Evolutionary conservation across 92 coral and sea anemone species (phyloP).

Genomic region (Montipora capitata): DNA sequence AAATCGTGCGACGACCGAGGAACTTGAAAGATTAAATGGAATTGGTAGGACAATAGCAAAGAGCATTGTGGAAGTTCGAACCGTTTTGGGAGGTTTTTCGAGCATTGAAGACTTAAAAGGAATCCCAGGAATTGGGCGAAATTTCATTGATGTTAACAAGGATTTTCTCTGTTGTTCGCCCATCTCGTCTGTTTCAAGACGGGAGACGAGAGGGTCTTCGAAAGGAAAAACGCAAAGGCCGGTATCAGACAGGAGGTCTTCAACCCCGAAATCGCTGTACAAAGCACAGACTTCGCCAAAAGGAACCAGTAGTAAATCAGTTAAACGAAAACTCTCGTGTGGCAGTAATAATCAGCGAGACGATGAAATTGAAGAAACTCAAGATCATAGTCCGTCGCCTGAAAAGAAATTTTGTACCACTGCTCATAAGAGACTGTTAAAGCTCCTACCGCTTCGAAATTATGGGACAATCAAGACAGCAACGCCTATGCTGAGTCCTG

Average conservation of each 20-base stretch:
- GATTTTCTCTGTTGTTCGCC: slow-evolving; percentile 83
- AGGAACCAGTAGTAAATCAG: slow-evolving; percentile 22
- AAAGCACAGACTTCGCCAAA: slow-evolving; percentile 28
- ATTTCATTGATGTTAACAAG: slow-evolving; percentile 87
- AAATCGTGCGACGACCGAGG: slow-evolving; percentile 92
- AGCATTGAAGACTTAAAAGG: slow-evolving; percentile 85
- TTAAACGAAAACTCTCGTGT: slow-evolving; percentile 59
- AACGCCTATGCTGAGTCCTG: slow-evolving; percentile 71
- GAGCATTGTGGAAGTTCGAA: slow-evolving; percentile 88
- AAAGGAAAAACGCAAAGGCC: slow-evolving; percentile 53
- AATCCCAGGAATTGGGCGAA: slow-evolving; percentile 91
- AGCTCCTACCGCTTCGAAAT: slow-evolving; percentile 87
- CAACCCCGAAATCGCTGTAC: slow-evolving; percentile 2
- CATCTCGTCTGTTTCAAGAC: slow-evolving; percentile 58
- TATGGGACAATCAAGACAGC: slow-evolving; percentile 93
- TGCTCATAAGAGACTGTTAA: slow-evolving; percentile 71
- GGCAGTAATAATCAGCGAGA: slow-evolving; percentile 45
- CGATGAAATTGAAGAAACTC: slow-evolving; percentile 38
- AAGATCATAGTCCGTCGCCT: slow-evolving; percentile 63
- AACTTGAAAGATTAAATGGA: slow-evolving; percentile 88
- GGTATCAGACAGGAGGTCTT: slow-evolving; percentile 39
- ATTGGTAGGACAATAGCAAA: slow-evolving; percentile 94
- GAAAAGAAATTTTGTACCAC: slow-evolving; percentile 87
- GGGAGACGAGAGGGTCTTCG: slow-evolving; percentile 86
- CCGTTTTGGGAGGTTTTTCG: slow-evolving; percentile 93